A percentile compares a stretch with the other conserved stretches of the same genome.
phyloP scores from a whole-genome alignment of 2,797 vertebrate species.

The Melopsittacus undulatus region DNA sequence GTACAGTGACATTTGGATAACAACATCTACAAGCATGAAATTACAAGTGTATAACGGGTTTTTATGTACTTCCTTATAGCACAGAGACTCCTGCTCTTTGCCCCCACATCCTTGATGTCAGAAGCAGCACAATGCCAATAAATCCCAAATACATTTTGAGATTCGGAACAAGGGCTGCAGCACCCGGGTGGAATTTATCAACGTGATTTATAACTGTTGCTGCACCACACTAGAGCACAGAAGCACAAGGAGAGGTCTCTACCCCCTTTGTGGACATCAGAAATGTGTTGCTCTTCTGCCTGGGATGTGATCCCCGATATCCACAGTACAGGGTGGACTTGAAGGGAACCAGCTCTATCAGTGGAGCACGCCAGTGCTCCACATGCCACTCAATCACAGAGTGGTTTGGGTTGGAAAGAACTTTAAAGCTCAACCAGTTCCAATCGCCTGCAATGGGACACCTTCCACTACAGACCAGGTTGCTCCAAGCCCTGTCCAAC shows the following conservation, averaged over 20 bases:
- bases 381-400: accelerated
- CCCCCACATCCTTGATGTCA: slow-evolving; percentile 36
- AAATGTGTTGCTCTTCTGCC: not conserved
- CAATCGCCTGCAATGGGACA: not conserved
- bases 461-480: not conserved
- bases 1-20: not conserved
- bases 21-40: slow-evolving; percentile 16
- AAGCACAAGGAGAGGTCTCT: not conserved
- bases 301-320: not conserved
- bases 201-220: slow-evolving; percentile 15
- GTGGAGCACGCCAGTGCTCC: not conserved
- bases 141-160: slow-evolving; percentile 48
- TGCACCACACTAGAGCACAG: not conserved
- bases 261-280: not conserved
- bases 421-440: not conserved
- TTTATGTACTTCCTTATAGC: not conserved
- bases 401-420: not conserved
- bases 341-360: not conserved
- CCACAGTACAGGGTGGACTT: not conserved
- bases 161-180: slow-evolving; percentile 33
- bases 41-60: not conserved
- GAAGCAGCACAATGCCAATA: slow-evolving; percentile 31
- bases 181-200: not conserved
- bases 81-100: slow-evolving; percentile 34
- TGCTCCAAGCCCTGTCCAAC: not conserved